phyloP scores from a whole-genome alignment of 2,113 vertebrate species.

The Sinocyclocheilus maitianheensis region DNA sequence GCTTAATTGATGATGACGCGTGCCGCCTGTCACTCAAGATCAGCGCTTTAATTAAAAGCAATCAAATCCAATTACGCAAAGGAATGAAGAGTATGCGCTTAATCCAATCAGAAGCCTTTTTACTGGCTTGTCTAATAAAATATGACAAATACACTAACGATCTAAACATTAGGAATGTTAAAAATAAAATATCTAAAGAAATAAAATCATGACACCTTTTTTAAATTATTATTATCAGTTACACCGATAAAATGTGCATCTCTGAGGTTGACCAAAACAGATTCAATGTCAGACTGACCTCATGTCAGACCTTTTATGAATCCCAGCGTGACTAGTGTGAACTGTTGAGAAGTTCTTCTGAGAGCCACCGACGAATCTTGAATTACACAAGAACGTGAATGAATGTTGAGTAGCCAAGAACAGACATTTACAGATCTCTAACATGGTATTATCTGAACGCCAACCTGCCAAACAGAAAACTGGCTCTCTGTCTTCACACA shows the following conservation, averaged over 20 bases:
- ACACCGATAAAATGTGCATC: neutral
- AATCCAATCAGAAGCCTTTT: constrained; percentile 50
- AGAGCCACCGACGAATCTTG: constrained; percentile 50
- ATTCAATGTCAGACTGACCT: constrained; percentile 33
- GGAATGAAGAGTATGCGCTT: constrained; percentile 47
- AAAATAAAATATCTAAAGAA: neutral
- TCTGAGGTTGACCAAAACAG: constrained; percentile 22
- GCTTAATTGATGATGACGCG: constrained; percentile 44
- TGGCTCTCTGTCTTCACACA: constrained; percentile 1
- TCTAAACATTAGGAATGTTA: neutral
- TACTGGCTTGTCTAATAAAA: constrained; percentile 34
- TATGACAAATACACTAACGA: constrained; percentile 27
- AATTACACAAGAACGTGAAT: constrained; percentile 65
- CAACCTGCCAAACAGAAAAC: constrained; percentile 51
- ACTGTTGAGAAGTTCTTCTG: constrained; percentile 21
- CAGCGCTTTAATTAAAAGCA: constrained; percentile 58
- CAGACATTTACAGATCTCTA: constrained; percentile 69
- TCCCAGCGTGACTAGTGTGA: constrained; percentile 20
- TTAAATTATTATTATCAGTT: neutral
- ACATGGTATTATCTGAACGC: constrained; percentile 63
- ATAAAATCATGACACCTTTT: neutral
- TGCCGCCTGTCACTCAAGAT: constrained; percentile 54
- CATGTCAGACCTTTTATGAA: neutral
- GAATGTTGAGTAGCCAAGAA: constrained; percentile 65
- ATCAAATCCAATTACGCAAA: constrained; percentile 53